Evolutionary conservation across 2,888 invertebrate species (phyloP), one percentile per base, ranked within the genome.

Genomic region (Diaphora mendica): DNA sequence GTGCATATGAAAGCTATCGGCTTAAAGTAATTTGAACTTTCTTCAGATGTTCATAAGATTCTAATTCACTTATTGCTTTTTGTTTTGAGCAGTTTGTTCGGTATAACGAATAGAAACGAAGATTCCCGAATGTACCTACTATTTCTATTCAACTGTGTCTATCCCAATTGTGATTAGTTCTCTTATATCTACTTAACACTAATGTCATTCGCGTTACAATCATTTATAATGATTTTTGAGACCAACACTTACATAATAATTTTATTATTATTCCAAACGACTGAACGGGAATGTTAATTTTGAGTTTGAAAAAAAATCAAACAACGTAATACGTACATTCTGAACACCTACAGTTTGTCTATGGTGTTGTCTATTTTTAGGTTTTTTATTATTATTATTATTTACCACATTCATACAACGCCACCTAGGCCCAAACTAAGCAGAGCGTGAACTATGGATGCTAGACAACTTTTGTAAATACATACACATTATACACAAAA

Each of bases 281-380:
- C 87, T 85, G 83, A 78, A 88, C 83, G 86, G 94, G 93, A 94
- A 93, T 94, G 94, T 91, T 79, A 90, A 91, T 91, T 91, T 91
- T 87, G 87, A 90, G 91, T 91, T n/a, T n/a, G n/a, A n/a, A n/a
- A 90, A 92, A 90, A 64, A 68, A 75, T 68, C 75, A 75, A 82
- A 79, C 33, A 71, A 71, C 67, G 59, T 62, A 30, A 67, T 35
- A 64, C 67, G 48, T 64, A 64, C 44, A 64, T 77, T 78, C 73
- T 76, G 72, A 72, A 75, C 64, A 69, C 64, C 66, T 62, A 48
- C n/a, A 3, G 20, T 17, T 42, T 59, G 59, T 59, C 59, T 30
- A 26, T 59, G 26, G 59, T 13, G 26, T 1, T 11, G 44, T 44
- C 44, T 3, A 5, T 5, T 39, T 39, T 39, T 39, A 2, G 39